Percentiles rank a stretch among this genome's conserved stretches.
phyloP scores from a whole-genome alignment of 2,888 invertebrate genomes.

The Mechanitis mazaeus region DNA sequence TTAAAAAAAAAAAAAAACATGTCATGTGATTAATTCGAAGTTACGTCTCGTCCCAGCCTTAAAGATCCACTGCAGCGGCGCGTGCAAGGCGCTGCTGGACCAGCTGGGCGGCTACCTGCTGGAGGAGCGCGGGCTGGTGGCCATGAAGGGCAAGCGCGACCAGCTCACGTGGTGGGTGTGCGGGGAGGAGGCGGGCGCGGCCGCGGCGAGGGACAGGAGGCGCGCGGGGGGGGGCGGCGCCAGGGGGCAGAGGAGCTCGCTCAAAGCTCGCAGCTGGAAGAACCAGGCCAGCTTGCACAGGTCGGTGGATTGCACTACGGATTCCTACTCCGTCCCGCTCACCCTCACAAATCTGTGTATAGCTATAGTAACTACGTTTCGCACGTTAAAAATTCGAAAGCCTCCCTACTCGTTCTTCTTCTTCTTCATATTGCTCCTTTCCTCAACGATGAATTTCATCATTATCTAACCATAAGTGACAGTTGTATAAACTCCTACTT shows the following conservation, averaged over 20 bases:
- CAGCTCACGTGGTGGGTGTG: constrained; percentile 89
- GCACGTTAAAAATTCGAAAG: too few relatives aligned
- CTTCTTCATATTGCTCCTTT: too few relatives aligned
- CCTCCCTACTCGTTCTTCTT: too few relatives aligned
- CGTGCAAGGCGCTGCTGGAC: constrained; percentile 82
- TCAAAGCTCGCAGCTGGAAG: constrained; percentile 81
- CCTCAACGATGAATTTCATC: too few relatives aligned
- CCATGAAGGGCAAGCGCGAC: constrained; percentile 91
- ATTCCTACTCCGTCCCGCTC: too few relatives aligned
- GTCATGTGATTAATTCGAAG: too few relatives aligned
- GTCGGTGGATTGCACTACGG: constrained; percentile 32
- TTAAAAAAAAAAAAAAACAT: too few relatives aligned
- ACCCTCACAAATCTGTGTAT: too few relatives aligned
- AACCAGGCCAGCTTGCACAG: constrained; percentile 70
- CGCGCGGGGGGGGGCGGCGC: constrained; percentile 45
- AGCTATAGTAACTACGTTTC: too few relatives aligned
- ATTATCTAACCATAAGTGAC: too few relatives aligned
- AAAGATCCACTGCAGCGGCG: constrained; percentile 88
- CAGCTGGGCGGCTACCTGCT: constrained; percentile 85
- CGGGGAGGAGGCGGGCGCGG: constrained; percentile 82
- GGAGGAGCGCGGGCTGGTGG: constrained; percentile 84
- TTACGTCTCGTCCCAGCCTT: constrained; percentile 69
- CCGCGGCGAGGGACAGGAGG: constrained; percentile 73
- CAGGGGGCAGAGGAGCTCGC: constrained; percentile 71
- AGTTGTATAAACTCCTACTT: too few relatives aligned